Percentiles rank a stretch among this genome's conserved stretches.
Evolutionary conservation across 2,888 invertebrate species (phyloP).

Genomic region (Mechanitis mazaeus): DNA sequence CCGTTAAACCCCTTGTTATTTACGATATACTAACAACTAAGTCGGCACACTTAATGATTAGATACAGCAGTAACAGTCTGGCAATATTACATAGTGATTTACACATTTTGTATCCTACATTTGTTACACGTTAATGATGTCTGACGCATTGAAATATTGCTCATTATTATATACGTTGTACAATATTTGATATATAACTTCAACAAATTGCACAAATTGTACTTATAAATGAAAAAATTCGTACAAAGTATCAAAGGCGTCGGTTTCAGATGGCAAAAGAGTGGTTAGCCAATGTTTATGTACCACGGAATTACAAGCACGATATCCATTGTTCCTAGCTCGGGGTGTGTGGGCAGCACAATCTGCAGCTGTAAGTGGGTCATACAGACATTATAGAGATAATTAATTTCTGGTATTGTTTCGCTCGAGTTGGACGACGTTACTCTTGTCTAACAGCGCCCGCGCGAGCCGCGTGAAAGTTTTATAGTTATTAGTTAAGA

Average conservation of each 20-base stretch:
- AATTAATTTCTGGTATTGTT: constrained; percentile 39
- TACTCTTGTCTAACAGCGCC: constrained; percentile 24
- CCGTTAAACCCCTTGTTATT: constrained; percentile 5
- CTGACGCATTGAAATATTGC: no score
- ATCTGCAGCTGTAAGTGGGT: constrained; percentile 41
- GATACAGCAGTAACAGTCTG: background rate
- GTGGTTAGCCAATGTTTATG: constrained; percentile 25
- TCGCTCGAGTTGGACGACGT: constrained; percentile 30
- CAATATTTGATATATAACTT: no score
- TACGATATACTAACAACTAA: background rate
- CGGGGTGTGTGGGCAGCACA: constrained; percentile 44
- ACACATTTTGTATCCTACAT: background rate
- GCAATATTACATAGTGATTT: background rate
- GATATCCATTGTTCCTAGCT: constrained; percentile 49
- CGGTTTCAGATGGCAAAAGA: no score
- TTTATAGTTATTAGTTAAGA: constrained; percentile 19
- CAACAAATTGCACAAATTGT: no score
- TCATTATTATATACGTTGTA: no score
- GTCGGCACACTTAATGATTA: background rate
- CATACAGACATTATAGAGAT: constrained; percentile 37
- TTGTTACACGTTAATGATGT: no score
- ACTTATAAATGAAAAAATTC: no score
- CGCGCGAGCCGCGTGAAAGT: constrained; percentile 20
- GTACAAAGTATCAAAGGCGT: no score
- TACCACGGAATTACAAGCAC: constrained; percentile 32